Percentiles rank a stretch among this genome's conserved stretches.
phyloP scores from a whole-genome alignment of 1,140 invertebrate species.

The Aphelinus certus region DNA sequence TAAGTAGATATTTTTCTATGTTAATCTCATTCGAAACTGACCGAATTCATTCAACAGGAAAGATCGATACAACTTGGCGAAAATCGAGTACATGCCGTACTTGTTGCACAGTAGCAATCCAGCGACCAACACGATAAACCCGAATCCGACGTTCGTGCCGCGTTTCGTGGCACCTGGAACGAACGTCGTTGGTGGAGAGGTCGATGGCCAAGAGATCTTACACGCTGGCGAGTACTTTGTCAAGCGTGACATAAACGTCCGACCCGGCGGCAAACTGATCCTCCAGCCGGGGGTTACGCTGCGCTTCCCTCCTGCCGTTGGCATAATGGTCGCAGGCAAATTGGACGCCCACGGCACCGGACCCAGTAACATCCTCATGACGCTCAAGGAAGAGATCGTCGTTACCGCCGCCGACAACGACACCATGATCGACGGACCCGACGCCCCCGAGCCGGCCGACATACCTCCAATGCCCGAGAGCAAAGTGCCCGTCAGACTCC shows the following conservation, averaged over 20 bases:
- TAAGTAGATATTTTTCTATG: too few species aligned
- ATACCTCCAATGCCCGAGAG: slow-evolving; percentile 61
- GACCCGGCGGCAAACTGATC: slow-evolving; percentile 86
- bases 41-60: slow-evolving; percentile 68
- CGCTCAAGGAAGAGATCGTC: slow-evolving; percentile 77
- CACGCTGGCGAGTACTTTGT: slow-evolving; percentile 84
- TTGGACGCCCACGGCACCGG: slow-evolving; percentile 82
- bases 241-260: slow-evolving; percentile 88
- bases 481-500: slow-evolving; percentile 75
- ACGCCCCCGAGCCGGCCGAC: slow-evolving; percentile 59
- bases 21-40: too few species aligned
- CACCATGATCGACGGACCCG: slow-evolving; percentile 55
- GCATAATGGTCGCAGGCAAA: slow-evolving; percentile 95
- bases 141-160: slow-evolving; percentile 78
- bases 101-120: slow-evolving; percentile 86
- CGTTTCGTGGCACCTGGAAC: slow-evolving; percentile 75
- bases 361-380: slow-evolving; percentile 81
- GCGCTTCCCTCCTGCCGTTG: slow-evolving; percentile 88
- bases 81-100: slow-evolving; percentile 86
- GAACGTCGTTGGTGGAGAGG: slow-evolving; percentile 85
- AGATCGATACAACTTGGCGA: slow-evolving; percentile 91
- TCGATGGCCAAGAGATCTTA: slow-evolving; percentile 85
- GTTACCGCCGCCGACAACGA: slow-evolving; percentile 72
- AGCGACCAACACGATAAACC: slow-evolving; percentile 78
- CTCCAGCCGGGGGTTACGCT: slow-evolving; percentile 88